Evolutionary conservation across 2,113 vertebrate genomes (phyloP), one percentile per base, ranked within the genome.

Genomic region (Nannospalax galili): DNA sequence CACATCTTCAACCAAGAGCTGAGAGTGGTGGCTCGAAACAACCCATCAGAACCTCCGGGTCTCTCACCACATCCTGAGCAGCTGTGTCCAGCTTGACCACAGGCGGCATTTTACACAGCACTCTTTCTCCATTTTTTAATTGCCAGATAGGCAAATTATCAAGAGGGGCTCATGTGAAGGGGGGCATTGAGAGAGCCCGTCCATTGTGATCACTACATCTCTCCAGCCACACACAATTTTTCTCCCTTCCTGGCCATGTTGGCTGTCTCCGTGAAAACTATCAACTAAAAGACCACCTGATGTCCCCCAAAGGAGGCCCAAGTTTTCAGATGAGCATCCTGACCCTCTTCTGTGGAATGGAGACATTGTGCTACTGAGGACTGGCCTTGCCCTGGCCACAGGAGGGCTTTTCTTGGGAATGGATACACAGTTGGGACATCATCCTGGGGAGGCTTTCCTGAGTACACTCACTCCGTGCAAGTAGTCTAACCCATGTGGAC

Each of bases 221-320:
- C 58, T 62, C 24, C 35, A 12, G 15, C 8, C 17, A 5, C 1
- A 0, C 0, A 0, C 1, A 0, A 1, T 1, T 52, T 14, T 35
- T 7, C 5, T 28, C 35, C n/a, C 15, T 17, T 7, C 17, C 84
- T 58, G 10, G 16, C 35, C 7, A 3, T 22, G 20, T 30, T 4
- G 32, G 14, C 5, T 20, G 0, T 26, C 79, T 65, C 45, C 37
- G 3, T 1, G 7, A 48, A 9, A 28, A 30, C 19, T 8, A 56
- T 1, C 78, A 7, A 10, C 20, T 45, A 28, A 37, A 2, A 5
- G 37, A 1, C 6, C 15, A 1, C 0, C 0, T 9, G 40, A 69
- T 6, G 3, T 17, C 24, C 35, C 10, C 37, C 16, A 20, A 32
- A 74, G 17, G 22, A 72, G 5, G 9, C n/a, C 17, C 0, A 0